Evolutionary conservation across 1,140 invertebrate species (phyloP).

Genomic region (Bombus fervidus): DNA sequence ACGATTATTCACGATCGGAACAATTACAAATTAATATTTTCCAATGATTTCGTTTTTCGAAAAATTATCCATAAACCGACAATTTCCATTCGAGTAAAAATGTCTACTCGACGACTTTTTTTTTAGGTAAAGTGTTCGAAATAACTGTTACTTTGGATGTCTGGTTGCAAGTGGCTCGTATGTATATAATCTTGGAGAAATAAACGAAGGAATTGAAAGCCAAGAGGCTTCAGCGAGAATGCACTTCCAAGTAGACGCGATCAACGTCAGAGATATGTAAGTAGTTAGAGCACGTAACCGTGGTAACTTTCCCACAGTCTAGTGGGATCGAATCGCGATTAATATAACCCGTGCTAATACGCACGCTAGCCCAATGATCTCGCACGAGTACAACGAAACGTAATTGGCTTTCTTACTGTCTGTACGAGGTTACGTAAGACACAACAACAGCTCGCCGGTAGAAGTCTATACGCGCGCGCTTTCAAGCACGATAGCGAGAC

Average conservation of each 20-base stretch:
- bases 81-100: too few relatives aligned
- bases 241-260: background rate
- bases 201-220: background rate
- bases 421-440: slow-evolving; percentile 39
- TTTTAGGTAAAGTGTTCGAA: too few relatives aligned
- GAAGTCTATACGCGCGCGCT: background rate
- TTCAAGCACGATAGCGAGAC: slow-evolving; percentile 25
- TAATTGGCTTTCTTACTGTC: slow-evolving; percentile 43
- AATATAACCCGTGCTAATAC: slow-evolving; percentile 33
- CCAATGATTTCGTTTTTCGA: too few relatives aligned
- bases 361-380: slow-evolving; percentile 31
- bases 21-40: too few relatives aligned
- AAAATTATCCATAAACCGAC: too few relatives aligned
- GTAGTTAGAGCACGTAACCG: slow-evolving; percentile 2
- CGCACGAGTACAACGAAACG: background rate
- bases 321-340: slow-evolving; percentile 37
- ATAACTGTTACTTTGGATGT: too few relatives aligned
- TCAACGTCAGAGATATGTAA: background rate
- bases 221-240: too few relatives aligned
- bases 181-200: background rate
- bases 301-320: slow-evolving; percentile 46
- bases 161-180: background rate
- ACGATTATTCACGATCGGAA: too few relatives aligned
- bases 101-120: too few relatives aligned
- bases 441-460: background rate